These are phyloP conservation scores for Stomatorhinus walkeri DNA, from an alignment of 2,797 vertebrate species.

Conservation along the genomic window DNA sequence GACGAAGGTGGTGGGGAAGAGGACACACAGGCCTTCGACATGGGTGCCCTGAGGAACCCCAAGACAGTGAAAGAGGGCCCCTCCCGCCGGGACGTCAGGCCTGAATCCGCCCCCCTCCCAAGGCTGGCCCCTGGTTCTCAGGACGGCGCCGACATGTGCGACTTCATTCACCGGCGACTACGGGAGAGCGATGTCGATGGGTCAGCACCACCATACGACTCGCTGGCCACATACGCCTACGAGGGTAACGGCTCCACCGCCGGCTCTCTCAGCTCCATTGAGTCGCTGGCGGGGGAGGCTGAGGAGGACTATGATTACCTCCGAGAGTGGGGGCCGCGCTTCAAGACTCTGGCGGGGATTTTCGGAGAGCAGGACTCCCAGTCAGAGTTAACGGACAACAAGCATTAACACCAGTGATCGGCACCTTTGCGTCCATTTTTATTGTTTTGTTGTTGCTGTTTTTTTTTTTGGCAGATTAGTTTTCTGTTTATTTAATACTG, in stretches of 20 bases:
- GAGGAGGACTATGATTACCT: slow-evolving; percentile 93
- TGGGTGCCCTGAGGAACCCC: slow-evolving; percentile 90
- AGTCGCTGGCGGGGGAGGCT: slow-evolving; percentile 67
- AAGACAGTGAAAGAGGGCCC: slow-evolving; percentile 87
- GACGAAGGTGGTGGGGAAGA: slow-evolving; percentile 96
- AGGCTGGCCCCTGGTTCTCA: slow-evolving; percentile 53
- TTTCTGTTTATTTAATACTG: slow-evolving; percentile 33
- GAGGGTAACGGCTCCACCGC: slow-evolving; percentile 88
- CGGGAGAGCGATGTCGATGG: slow-evolving; percentile 82
- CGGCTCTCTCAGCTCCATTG: slow-evolving; percentile 91
- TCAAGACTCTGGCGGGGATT: slow-evolving; percentile 90
- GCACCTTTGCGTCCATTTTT: not conserved
- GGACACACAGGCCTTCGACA: slow-evolving; percentile 96
- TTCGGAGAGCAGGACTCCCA: slow-evolving; percentile 78
- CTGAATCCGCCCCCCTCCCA: slow-evolving; percentile 58
- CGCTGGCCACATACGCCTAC: slow-evolving; percentile 90
- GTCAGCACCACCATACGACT: slow-evolving; percentile 87
- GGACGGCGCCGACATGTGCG: slow-evolving; percentile 81
- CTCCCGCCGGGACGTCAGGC: slow-evolving; percentile 85
- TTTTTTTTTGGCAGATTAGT: not conserved
- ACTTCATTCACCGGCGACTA: slow-evolving; percentile 86
- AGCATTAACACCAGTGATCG: slow-evolving; percentile 34
- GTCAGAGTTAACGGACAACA: slow-evolving; percentile 56
- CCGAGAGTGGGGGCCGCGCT: slow-evolving; percentile 89
- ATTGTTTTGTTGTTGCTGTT: not conserved